Evolutionary conservation across 35 echinoderm and acorn worm genomes (phyloP).

Genomic region (Ptychodera flava): DNA sequence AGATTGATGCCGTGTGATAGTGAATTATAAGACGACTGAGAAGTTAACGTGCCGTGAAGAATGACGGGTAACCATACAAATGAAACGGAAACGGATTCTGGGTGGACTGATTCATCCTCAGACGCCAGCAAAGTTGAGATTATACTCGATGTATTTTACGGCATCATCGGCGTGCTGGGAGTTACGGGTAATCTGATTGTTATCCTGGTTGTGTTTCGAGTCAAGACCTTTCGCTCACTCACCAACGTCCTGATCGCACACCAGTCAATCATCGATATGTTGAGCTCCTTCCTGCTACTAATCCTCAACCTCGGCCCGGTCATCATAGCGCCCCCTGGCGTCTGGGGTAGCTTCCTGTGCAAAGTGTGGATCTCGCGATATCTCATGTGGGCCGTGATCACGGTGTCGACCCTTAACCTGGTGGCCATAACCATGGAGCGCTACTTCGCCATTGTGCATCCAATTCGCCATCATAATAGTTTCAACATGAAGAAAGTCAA

Average conservation of each 20-base stretch:
- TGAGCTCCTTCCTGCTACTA: constrained; percentile 7
- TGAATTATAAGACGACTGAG: no score
- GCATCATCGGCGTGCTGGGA: constrained; percentile 10
- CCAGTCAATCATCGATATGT: constrained; percentile 25
- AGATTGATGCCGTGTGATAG: no score
- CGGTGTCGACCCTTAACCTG: constrained; percentile 22
- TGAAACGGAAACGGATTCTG: no score
- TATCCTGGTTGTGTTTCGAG: constrained; percentile 9
- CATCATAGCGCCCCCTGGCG: background rate
- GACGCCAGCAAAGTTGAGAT: background rate
- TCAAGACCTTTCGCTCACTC: background rate
- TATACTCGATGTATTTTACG: constrained; percentile 11
- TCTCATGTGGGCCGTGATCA: constrained; percentile 13
- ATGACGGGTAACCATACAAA: no score
- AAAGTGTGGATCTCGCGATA: constrained; percentile 27
- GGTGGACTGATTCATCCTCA: no score
- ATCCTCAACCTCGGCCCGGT: background rate
- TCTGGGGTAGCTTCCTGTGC: background rate
- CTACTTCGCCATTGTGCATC: constrained; percentile 35
- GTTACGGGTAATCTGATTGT: constrained; percentile 12
- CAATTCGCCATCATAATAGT: background rate
- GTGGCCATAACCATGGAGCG: constrained; percentile 29
- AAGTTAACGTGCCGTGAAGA: no score
- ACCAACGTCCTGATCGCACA: constrained; percentile 16
- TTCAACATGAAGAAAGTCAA: background rate